Percentiles rank a stretch among this genome's conserved stretches.
These are phyloP conservation scores for Epizoanthus illoricatus DNA, from an alignment of 92 coral and sea anemone genomes.

Conservation along the genomic window DNA sequence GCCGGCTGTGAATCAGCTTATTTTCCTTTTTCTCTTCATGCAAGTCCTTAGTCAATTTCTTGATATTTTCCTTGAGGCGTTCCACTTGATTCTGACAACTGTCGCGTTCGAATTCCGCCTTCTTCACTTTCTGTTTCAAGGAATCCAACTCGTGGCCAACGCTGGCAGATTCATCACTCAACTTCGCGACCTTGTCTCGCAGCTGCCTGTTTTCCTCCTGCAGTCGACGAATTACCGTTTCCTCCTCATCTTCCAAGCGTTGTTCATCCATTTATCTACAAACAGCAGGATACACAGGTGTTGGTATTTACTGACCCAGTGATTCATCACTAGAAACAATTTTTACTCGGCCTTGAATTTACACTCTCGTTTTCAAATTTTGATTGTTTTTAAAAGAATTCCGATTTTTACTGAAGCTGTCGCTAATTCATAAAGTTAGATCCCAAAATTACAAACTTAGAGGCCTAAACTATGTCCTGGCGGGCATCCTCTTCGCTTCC, in stretches of 20 bases:
- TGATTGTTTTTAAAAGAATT: background rate
- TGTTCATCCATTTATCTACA: slow-evolving; percentile 49
- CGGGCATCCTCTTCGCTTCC: background rate
- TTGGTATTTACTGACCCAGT: slow-evolving; percentile 18
- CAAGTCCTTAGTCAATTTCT: slow-evolving; percentile 73
- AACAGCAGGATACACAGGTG: slow-evolving; percentile 41
- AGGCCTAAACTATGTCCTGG: slow-evolving; percentile 17
- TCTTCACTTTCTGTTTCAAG: slow-evolving; percentile 72
- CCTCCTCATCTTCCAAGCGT: slow-evolving; percentile 38
- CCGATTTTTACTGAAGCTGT: slow-evolving; percentile 4
- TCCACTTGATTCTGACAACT: slow-evolving; percentile 76
- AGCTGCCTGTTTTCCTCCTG: slow-evolving; percentile 20
- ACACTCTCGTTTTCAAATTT: background rate
- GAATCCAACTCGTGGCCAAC: slow-evolving; percentile 64
- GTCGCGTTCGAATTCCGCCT: slow-evolving; percentile 88
- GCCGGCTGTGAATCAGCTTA: slow-evolving; percentile 41
- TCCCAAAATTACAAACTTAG: slow-evolving; percentile 35
- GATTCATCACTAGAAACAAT: slow-evolving; percentile 5
- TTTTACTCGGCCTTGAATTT: background rate
- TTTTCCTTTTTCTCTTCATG: slow-evolving; percentile 74
- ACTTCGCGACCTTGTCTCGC: slow-evolving; percentile 49
- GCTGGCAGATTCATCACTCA: slow-evolving; percentile 55
- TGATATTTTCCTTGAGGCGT: slow-evolving; percentile 76
- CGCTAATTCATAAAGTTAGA: background rate
- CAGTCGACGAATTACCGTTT: slow-evolving; percentile 14